These are phyloP conservation scores for Gadus macrocephalus DNA, from an alignment of 2,113 vertebrate genomes.

Conservation along the genomic window DNA sequence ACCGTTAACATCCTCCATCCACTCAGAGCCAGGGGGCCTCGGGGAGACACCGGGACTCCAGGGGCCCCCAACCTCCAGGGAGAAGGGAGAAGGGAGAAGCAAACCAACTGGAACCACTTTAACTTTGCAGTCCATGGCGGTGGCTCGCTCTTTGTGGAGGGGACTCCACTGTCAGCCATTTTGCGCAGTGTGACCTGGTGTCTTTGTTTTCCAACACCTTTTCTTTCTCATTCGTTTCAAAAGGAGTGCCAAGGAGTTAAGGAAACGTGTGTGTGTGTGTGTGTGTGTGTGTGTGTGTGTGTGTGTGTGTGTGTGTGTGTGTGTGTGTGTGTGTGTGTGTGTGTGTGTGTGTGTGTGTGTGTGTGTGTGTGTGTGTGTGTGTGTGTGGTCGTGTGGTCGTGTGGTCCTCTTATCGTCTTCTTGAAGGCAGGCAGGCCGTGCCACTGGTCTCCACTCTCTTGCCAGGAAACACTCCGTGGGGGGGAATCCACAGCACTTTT, in stretches of 20 bases:
- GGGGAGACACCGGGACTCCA: slow-evolving; percentile 19
- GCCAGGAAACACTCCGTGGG: slow-evolving; percentile 47
- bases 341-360: no score
- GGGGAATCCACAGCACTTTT: slow-evolving; percentile 59
- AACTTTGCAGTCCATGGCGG: slow-evolving; percentile 23
- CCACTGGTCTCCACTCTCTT: slow-evolving; percentile 52
- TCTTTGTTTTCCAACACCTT: slow-evolving; percentile 18
- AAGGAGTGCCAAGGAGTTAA: slow-evolving; percentile 69
- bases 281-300: slow-evolving; percentile 34
- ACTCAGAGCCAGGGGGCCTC: slow-evolving; percentile 53
- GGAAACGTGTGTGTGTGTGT: slow-evolving; percentile 58
- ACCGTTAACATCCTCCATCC: slow-evolving; percentile 66
- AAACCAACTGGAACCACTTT: slow-evolving; percentile 33
- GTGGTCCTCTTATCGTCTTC: slow-evolving; percentile 44
- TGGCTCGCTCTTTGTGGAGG: slow-evolving; percentile 65
- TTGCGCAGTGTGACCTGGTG: slow-evolving; percentile 58
- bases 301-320: slow-evolving; percentile 28
- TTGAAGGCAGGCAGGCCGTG: slow-evolving; percentile 50
- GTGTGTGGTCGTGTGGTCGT: slow-evolving; percentile 7
- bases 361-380: no score
- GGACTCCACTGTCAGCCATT: slow-evolving; percentile 60
- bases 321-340: slow-evolving; percentile 19
- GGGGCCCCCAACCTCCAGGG: no score
- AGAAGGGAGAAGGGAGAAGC: no score
- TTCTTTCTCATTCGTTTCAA: slow-evolving; percentile 30